Evolutionary conservation across 2,113 vertebrate species (phyloP).

Genomic region (Jacana jacana): DNA sequence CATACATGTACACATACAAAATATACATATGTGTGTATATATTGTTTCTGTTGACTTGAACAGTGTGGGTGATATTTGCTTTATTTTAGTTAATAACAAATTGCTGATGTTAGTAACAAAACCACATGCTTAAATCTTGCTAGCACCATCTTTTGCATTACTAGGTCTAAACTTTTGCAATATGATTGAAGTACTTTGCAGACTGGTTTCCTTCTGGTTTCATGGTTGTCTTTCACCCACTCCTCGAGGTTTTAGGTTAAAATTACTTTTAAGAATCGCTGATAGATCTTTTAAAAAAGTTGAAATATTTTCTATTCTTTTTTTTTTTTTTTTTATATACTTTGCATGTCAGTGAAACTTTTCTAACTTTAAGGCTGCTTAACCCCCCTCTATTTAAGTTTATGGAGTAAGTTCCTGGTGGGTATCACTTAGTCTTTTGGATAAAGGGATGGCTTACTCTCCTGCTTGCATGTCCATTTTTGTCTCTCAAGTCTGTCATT

Average conservation of each 20-base stretch:
- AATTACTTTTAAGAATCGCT: no score
- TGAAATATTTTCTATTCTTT: not conserved
- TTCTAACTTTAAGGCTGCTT: not conserved
- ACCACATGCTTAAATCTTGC: not conserved
- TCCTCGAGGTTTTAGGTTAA: not conserved
- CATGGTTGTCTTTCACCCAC: not conserved
- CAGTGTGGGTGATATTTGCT: not conserved
- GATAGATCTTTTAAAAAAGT: no score
- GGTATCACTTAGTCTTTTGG: not conserved
- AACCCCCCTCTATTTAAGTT: not conserved
- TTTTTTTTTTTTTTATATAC: no score
- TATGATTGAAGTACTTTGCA: not conserved
- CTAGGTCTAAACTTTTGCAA: not conserved
- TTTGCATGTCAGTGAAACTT: not conserved
- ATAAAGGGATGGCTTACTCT: conserved; percentile 12
- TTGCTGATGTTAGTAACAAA: not conserved
- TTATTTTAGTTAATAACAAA: not conserved
- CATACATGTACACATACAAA: not conserved
- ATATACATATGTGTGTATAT: not conserved
- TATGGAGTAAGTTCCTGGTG: not conserved
- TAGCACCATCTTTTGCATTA: not conserved
- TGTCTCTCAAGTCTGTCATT: conserved; percentile 68
- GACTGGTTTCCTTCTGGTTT: not conserved
- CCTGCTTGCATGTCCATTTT: conserved; percentile 57
- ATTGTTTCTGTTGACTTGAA: not conserved